Evolutionary conservation across 1,140 invertebrate genomes (phyloP), one percentile per base, ranked within the genome.

Genomic region (Drosophila insularis): DNA sequence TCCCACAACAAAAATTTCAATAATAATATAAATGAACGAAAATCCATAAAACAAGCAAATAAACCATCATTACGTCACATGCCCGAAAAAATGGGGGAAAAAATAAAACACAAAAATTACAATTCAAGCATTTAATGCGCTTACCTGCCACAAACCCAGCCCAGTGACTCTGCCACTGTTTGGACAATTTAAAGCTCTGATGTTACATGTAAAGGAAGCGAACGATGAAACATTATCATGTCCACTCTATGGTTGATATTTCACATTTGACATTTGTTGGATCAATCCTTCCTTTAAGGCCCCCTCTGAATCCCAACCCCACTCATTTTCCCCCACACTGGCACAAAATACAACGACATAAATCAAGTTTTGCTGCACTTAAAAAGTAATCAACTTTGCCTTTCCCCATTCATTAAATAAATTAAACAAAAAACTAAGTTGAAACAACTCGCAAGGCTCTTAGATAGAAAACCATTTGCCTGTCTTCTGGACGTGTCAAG

Each of bases 301-400:
- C n/a, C n/a, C n/a, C n/a, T n/a, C n/a, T n/a, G n/a, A n/a, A n/a
- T n/a, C n/a, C n/a, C 19, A 35, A 14, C 53, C 6, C 32, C 54
- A 19, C 39, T 27, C 67, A 23, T 63, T 27, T 27, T 6, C 27
- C 27, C 27, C 27, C 27, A 27, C 6, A 4, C 27, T 27, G 27
- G 21, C 17, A 19, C 13, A 11, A 11, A 59, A 37, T 13, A 4
- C 3, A 4, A 2, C 10, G 10, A 37, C 43, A 53, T 56, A 53
- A 78, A 71, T 78, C 39, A 68, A 77, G 74, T 80, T 78, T 27
- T 17, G 19, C 14, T 66, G 68, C 78, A 87, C 78, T 86, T 73
- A 81, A 86, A 86, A 76, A 79, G 84, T 78, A 86, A 86, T 86
- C 78, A 81, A 76, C 40, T 55, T 62, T 43, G 23, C 32, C 23